phyloP scores from a whole-genome alignment of 2,113 vertebrate species.

The Passerina amoena region DNA sequence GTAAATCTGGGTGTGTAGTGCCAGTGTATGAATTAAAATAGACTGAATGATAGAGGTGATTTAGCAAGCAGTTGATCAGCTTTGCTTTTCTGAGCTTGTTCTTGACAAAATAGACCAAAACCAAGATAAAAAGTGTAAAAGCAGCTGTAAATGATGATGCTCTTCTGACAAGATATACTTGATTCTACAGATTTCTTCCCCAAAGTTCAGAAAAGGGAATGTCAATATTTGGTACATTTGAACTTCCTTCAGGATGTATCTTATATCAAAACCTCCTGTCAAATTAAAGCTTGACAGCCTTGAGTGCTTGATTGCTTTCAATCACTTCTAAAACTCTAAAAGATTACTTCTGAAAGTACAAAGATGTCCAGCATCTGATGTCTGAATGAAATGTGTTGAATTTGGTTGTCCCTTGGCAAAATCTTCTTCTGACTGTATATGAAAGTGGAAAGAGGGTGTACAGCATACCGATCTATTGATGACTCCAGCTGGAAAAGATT shows the following conservation, averaged over 20 bases:
- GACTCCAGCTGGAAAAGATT: neutral
- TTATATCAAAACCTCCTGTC: neutral
- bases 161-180: neutral
- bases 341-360: neutral
- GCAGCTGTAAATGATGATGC: neutral
- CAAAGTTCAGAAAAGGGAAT: neutral
- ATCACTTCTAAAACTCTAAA: neutral
- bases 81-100: conserved; percentile 17
- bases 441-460: neutral
- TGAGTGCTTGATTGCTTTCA: neutral
- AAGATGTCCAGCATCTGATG: neutral
- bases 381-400: neutral
- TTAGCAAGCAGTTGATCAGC: neutral
- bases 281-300: neutral
- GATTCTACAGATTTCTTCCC: neutral
- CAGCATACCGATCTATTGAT: neutral
- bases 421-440: neutral
- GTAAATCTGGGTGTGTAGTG: neutral
- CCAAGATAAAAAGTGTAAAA: neutral
- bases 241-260: neutral
- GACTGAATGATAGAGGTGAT: neutral
- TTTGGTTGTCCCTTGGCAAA: neutral
- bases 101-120: neutral
- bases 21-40: conserved; percentile 26
- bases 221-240: neutral